phyloP scores from a whole-genome alignment of 2,888 invertebrate species.

The Pristionchus entomophagus region DNA sequence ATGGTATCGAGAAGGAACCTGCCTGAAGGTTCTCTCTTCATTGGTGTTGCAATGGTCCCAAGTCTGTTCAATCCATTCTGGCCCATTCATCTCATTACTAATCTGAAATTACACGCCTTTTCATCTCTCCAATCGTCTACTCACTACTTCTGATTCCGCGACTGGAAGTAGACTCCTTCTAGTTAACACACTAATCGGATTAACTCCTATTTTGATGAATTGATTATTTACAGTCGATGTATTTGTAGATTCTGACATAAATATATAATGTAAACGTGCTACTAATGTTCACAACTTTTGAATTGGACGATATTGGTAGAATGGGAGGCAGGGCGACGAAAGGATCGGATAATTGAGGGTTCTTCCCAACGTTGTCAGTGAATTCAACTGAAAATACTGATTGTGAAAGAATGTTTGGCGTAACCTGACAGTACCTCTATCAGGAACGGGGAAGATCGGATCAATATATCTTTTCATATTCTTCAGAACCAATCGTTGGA shows the following conservation, averaged over 20 bases:
- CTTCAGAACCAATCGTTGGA: slow-evolving; percentile 53
- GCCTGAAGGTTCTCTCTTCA: slow-evolving; percentile 57
- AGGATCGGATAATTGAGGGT: not conserved
- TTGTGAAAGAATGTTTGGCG: not conserved
- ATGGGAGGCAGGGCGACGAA: not conserved
- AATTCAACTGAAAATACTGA: not conserved
- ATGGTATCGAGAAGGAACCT: slow-evolving; percentile 49
- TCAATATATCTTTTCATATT: slow-evolving; percentile 62
- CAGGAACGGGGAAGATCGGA: slow-evolving; percentile 40
- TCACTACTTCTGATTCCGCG: not conserved
- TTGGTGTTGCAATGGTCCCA: slow-evolving; percentile 60
- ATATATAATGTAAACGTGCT: not conserved
- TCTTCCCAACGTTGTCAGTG: slow-evolving; percentile 40
- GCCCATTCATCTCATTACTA: not conserved
- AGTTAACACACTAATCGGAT: not conserved
- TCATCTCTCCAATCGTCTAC: not conserved
- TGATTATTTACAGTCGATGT: not conserved
- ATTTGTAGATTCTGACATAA: not conserved
- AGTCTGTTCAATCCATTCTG: slow-evolving; percentile 52
- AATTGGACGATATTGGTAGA: not conserved
- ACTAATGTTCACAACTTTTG: not conserved
- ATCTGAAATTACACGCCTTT: not conserved
- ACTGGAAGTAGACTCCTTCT: not conserved
- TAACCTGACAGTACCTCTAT: not conserved
- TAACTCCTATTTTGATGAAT: not conserved